Percentiles rank a stretch among this genome's conserved stretches.
Conservation (phyloP, 2,888 invertebrate genomes). For the Anoplius nigerrimus region DNA sequence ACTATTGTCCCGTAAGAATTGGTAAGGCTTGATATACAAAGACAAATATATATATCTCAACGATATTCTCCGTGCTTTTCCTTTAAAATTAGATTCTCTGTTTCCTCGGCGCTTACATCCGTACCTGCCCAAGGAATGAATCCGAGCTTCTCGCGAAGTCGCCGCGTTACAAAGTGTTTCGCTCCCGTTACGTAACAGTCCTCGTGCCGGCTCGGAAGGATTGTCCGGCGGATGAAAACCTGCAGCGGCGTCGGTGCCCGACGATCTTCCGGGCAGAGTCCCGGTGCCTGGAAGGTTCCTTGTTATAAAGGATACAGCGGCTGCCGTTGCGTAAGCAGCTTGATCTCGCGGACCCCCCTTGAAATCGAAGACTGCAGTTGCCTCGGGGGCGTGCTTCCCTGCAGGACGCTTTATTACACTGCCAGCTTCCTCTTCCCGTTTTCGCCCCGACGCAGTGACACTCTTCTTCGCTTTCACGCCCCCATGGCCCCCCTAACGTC, state of each 20-base stretch:
- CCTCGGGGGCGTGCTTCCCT: constrained; percentile 53
- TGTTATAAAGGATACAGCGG: constrained; percentile 34
- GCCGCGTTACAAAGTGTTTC: too few species aligned
- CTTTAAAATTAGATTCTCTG: too few species aligned
- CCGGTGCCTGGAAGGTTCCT: constrained; percentile 18
- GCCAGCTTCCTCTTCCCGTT: constrained; percentile 35
- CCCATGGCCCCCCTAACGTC: constrained; percentile 1
- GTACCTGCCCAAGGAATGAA: too few species aligned
- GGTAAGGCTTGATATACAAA: too few species aligned
- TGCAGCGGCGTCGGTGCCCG: too few species aligned
- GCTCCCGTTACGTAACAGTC: too few species aligned
- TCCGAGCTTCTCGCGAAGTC: too few species aligned
- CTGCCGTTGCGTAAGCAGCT: constrained; percentile 48
- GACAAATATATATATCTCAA: too few species aligned
- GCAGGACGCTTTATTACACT: constrained; percentile 56
- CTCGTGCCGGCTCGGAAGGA: not conserved
- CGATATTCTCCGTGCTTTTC: too few species aligned
- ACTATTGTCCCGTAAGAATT: too few species aligned
- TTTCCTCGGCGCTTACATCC: too few species aligned
- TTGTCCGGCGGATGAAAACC: not conserved
- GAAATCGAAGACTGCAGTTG: constrained; percentile 58
- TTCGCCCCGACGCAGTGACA: constrained; percentile 43
- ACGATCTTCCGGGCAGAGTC: too few species aligned
- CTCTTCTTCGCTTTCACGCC: constrained; percentile 3
- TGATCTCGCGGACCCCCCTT: constrained; percentile 53